Evolutionary conservation across 1,140 invertebrate genomes (phyloP).

Genomic region (Antheraea mylitta): DNA sequence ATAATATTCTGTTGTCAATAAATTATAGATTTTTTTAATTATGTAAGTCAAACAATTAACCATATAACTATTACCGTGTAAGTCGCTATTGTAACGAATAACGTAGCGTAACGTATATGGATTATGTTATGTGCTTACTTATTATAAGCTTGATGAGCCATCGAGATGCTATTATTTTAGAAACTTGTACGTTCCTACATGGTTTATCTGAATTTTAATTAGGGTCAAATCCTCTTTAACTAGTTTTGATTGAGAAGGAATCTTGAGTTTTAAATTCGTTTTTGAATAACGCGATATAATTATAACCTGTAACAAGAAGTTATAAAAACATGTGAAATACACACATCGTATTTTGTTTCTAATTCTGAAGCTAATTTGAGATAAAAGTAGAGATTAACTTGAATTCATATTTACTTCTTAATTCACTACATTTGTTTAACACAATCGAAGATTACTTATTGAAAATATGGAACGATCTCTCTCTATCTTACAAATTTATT

Average conservation of each 20-base stretch:
- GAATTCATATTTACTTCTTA: too few species aligned
- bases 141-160: slow-evolving; percentile 24
- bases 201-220: background rate
- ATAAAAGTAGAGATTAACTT: too few species aligned
- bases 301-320: too few species aligned
- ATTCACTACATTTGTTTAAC: too few species aligned
- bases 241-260: background rate
- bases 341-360: too few species aligned
- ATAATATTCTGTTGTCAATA: background rate
- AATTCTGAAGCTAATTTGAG: too few species aligned
- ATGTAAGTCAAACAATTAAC: background rate
- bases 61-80: background rate
- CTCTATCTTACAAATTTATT: too few species aligned
- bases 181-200: background rate
- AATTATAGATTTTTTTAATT: background rate
- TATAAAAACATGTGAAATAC: too few species aligned
- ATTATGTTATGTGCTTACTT: slow-evolving; percentile 2
- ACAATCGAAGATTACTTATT: too few species aligned
- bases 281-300: too few species aligned
- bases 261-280: too few species aligned
- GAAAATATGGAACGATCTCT: too few species aligned
- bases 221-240: background rate
- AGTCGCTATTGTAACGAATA: background rate
- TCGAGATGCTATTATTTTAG: slow-evolving; percentile 26
- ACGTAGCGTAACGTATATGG: background rate